Percentiles rank a stretch among this genome's conserved stretches.
Evolutionary conservation across 92 coral and sea anemone species (phyloP).

Genomic region (Hydrozoanthus gracilis): DNA sequence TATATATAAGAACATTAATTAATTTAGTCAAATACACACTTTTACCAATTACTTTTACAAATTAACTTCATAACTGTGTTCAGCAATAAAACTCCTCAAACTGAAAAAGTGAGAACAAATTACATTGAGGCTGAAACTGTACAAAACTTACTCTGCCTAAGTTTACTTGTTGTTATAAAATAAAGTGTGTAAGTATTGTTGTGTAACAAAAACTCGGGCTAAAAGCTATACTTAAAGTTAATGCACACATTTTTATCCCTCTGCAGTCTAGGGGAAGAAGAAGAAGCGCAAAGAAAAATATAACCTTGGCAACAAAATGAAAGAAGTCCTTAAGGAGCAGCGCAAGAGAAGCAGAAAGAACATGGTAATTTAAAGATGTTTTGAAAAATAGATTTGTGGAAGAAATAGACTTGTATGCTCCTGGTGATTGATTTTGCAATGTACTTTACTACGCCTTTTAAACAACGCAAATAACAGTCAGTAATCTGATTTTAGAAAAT

Average conservation of each 20-base stretch:
- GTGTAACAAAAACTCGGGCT: constrained; percentile 19
- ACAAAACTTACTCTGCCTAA: too few relatives aligned
- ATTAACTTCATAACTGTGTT: too few relatives aligned
- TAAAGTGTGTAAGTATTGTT: too few relatives aligned
- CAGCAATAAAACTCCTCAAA: too few relatives aligned
- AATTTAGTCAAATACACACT: not conserved
- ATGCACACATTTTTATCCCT: constrained; percentile 14
- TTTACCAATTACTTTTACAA: too few relatives aligned
- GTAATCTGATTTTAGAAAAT: constrained; percentile 7
- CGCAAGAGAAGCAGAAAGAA: constrained; percentile 62
- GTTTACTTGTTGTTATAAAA: too few relatives aligned
- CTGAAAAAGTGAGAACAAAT: too few relatives aligned
- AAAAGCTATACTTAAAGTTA: not conserved
- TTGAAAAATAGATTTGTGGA: constrained; percentile 12
- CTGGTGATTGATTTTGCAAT: constrained; percentile 28
- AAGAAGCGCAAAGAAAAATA: constrained; percentile 48
- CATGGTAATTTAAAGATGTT: constrained; percentile 47
- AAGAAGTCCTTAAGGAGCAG: constrained; percentile 56
- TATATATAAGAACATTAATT: not conserved
- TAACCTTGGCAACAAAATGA: constrained; percentile 37
- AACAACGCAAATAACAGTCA: constrained; percentile 20
- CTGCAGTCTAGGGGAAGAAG: constrained; percentile 15
- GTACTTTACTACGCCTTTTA: constrained; percentile 33
- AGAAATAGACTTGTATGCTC: constrained; percentile 33
- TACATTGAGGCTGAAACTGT: too few relatives aligned